phyloP scores from a whole-genome alignment of 2,888 invertebrate genomes.

The Adelognathus sp. region DNA sequence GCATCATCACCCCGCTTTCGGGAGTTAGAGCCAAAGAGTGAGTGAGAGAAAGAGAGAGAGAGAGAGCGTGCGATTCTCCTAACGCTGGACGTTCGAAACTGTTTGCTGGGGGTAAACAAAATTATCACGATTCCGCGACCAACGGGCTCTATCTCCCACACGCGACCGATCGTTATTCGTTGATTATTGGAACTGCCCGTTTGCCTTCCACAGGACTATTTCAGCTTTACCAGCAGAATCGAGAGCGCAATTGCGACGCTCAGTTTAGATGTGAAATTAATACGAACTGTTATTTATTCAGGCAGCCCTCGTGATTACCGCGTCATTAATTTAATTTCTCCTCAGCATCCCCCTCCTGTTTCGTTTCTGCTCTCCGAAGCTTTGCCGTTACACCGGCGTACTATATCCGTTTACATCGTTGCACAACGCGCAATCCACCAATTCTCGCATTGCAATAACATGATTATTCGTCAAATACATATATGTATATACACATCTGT shows the following conservation, averaged over 20 bases:
- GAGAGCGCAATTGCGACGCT: conserved; percentile 15
- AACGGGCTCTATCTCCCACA: conserved; percentile 3
- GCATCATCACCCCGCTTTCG: conserved; percentile 16
- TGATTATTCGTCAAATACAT: conserved; percentile 1
- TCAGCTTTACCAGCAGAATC: conserved; percentile 37
- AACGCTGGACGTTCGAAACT: conserved; percentile 40
- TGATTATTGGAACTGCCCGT: conserved; percentile 61
- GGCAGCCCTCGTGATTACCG: conserved; percentile 65
- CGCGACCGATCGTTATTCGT: conserved; percentile 65
- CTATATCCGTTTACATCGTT: conserved; percentile 13
- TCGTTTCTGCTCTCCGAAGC: conserved; percentile 4
- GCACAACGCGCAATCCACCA: background rate
- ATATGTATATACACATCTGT: background rate
- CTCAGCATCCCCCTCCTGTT: conserved; percentile 34
- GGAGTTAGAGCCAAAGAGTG: background rate
- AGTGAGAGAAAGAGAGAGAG: conserved; percentile 21
- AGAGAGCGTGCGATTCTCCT: conserved; percentile 39
- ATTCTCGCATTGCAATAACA: conserved; percentile 10
- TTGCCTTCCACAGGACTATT: background rate
- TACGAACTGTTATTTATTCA: conserved; percentile 70
- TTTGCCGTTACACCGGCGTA: background rate
- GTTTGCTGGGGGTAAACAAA: conserved; percentile 65
- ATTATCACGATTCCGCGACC: conserved; percentile 65
- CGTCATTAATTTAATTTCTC: conserved; percentile 70
- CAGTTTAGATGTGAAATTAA: conserved; percentile 70